Percentiles rank a stretch among this genome's conserved stretches.
Conservation (phyloP, 2,113 vertebrate genomes). For the Dermatemys mawii region DNA sequence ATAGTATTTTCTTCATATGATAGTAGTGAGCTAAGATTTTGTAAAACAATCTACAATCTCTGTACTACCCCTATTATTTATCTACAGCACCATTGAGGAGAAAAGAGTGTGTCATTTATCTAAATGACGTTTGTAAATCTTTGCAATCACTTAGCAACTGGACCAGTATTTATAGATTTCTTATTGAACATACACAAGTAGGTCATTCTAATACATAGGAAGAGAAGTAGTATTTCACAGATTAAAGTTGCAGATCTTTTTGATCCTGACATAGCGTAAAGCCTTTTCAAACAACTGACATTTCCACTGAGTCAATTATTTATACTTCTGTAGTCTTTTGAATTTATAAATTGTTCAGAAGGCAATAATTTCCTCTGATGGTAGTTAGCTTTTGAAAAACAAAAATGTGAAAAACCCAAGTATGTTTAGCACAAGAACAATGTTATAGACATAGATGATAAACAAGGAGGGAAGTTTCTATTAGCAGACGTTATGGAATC, state of each 20-base stretch:
- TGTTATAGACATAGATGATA: not conserved
- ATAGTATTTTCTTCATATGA: not conserved
- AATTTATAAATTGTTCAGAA: not conserved
- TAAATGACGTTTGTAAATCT: slow-evolving; percentile 41
- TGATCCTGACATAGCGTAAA: slow-evolving; percentile 10
- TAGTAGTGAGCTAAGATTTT: not conserved
- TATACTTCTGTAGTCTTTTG: not conserved
- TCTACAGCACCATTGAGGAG: not conserved
- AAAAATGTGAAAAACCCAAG: not conserved
- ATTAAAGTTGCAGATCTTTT: slow-evolving; percentile 32
- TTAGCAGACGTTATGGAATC: not conserved
- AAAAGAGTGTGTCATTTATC: slow-evolving; percentile 37
- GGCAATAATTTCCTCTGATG: not conserved
- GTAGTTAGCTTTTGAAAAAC: not conserved
- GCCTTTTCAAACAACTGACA: slow-evolving; percentile 33
- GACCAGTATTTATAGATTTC: slow-evolving; percentile 31
- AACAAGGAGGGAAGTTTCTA: not conserved
- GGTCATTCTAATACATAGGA: slow-evolving; percentile 8
- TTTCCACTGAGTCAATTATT: slow-evolving; percentile 14
- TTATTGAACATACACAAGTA: slow-evolving; percentile 28
- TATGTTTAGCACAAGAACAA: not conserved
- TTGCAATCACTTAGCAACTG: slow-evolving; percentile 18
- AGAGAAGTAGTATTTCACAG: slow-evolving; percentile 45
- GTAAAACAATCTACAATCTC: not conserved
- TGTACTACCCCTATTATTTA: not conserved